Base-by-base conservation (phyloP, 2,888 invertebrate species). In the Andricus curvator region DNA sequence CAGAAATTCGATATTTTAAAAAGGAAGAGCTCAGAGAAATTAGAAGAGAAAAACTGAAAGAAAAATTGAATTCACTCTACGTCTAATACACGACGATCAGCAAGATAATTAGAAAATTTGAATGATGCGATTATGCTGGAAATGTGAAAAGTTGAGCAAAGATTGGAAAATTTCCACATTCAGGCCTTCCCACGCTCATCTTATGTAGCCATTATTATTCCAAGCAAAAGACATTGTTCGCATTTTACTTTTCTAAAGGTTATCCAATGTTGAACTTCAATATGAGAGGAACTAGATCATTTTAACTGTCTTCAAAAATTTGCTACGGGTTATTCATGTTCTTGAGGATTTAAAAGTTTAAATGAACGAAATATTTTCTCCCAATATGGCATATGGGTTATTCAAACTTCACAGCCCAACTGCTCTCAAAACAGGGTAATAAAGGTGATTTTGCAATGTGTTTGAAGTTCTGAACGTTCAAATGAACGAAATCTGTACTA, bases 1-100 rank as follows among this genome's bases (percentile, higher is more conserved):
- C 33, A 51, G 20, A 37, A 51, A 74, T 56, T 74, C 29, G 29
- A 74, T 74, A 74, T 74, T 74, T 74, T 74, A n/a, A 51, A 51
- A 74, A 56, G 74, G 2, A 56, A 56, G 15, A 48, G 33, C 33
- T 29, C 33, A 4, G 51, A n/a, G 37, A 74, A 33, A 33, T 22
- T 67, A 3, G n/a, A 51, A 25, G 25, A 68, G 3, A 68, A 68
- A 74, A 51, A 5, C 11, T 20, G 33, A 51, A 17, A 17, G 20
- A 29, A 56, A 56, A 56, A 74, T 56, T 74, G 13, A 37, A 74
- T 56, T 15, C 25, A 48, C 44, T 70, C 25, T 22, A 13, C 22
- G 8, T 51, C 20, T 68, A 15, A 68, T 44, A 25, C 8, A 5
- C 15, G 17, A 5, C 15, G 17, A 15, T 68, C 44, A 68, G 8